Base-by-base conservation (phyloP, 2,797 vertebrate species). In the Erethizon dorsatum region DNA sequence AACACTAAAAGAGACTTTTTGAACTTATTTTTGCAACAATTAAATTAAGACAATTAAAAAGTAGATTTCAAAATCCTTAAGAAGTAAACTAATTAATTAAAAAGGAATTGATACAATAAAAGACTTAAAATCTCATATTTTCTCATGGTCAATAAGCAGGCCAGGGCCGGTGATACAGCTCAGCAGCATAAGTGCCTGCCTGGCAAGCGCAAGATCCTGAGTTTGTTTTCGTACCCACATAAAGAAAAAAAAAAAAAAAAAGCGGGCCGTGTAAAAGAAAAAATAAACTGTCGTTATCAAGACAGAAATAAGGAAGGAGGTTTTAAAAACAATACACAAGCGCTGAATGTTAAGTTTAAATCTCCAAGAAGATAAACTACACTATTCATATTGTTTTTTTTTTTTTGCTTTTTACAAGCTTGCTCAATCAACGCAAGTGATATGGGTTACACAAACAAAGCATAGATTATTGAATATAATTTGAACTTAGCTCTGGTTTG, bases 41-140 rank as follows among this genome's bases (percentile, higher is more conserved):
- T 54, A 52, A 93, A 88, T 71, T 82, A 47, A 45, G 80, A n/a
- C 8, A 71, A 87, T 71, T 91, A 47, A 83, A 91, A 79, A 45
- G 41, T 22, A 77, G 31, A 95, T 71, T 75, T 88, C 20, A 91
- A 85, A 94, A 59, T 75, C 6, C 41, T 73, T 94, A 47, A 91
- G 41, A 91, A 56, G 47, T 86, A 95, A 94, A 57, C 94, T 5
- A 73, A 45, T 94, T 4, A 59, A 37, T 41, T 86, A 13, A 86
- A 95, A 91, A 65, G 83, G 84, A 90, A 22, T 65, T 82, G 61
- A 83, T 79, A 52, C 80, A 88, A 52, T 75, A 59, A 24, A 67
- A 88, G 33, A 88, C 20, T 92, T 91, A 86, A 96, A 83, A 54
- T 50, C 20, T 31, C 69, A 15, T 20, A 89, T 75, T 94, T 92